Base-by-base conservation (phyloP, 2,888 invertebrate genomes). In the Plagiodera versicolora region DNA sequence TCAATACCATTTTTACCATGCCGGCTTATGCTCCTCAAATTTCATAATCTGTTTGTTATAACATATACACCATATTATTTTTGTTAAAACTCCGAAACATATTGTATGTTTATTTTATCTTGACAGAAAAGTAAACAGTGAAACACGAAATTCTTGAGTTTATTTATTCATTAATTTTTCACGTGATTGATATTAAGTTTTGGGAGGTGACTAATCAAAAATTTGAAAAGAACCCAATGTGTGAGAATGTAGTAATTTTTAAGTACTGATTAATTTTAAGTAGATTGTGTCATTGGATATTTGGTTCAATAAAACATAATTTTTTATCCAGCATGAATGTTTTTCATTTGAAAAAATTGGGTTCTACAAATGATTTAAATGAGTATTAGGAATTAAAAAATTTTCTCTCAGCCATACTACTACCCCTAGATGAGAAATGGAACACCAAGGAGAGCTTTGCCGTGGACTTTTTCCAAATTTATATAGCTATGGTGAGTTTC, bases 241-340 rank as follows among this genome's bases (percentile, higher is more conserved):
- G 47, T 47, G 20, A 20, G 28, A 6, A 53, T 63, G 49, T 55
- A 63, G 46, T 48, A 58, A 53, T 58, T 52, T 63, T 60, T 60
- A 59, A 60, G 60, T 66, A 69, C 67, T 69, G 66, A 64, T 69
- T 65, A 65, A 63, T 69, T 66, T 65, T 69, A 68, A 65, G 66
- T 60, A 62, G 63, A 58, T 49, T 62, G 60, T 69, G 60, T 68
- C 65, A 66, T 65, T 60, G 54, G 53, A 66, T 56, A 51, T 64
- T 47, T 63, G n/a, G 56, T 64, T 61, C 47, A 67, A 67, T 67
- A 67, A 67, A 67, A 57, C 57, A 56, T 47, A 58, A 58, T 67
- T 67, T 63, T 64, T 59, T 61, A 59, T 51, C 18, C 17, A 58
- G 56, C 35, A n/a, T 20, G 32, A 35, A 47, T 20, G 54, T 55